Evolutionary conservation across 2,888 invertebrate species (phyloP).

Genomic region (Dynastes grantii): DNA sequence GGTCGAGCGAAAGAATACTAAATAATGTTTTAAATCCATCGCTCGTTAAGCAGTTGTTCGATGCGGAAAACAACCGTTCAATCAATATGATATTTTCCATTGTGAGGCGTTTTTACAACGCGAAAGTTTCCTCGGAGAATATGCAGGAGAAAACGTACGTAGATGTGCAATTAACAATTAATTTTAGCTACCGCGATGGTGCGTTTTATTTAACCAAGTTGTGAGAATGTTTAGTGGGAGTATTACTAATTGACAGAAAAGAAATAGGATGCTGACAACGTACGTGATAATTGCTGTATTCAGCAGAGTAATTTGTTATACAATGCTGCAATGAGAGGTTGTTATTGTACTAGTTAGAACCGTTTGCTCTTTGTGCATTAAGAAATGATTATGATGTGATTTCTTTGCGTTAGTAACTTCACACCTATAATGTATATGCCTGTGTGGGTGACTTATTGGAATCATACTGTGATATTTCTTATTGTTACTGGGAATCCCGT

Average conservation of each 20-base stretch:
- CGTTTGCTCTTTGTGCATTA: not conserved
- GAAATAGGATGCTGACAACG: not conserved
- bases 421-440: too few species aligned
- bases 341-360: not conserved
- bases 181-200: slow-evolving; percentile 5
- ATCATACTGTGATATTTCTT: too few species aligned
- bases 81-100: slow-evolving; percentile 33
- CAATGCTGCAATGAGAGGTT: too few species aligned
- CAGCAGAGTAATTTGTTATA: not conserved
- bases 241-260: slow-evolving; percentile 2
- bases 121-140: slow-evolving; percentile 25
- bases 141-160: not conserved
- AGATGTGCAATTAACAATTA: slow-evolving; percentile 25
- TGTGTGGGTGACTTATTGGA: too few species aligned
- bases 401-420: too few species aligned
- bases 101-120: not conserved
- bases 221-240: not conserved
- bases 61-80: slow-evolving; percentile 44
- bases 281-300: slow-evolving; percentile 9
- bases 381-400: too few species aligned
- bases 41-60: slow-evolving; percentile 47
- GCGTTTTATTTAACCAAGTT: not conserved
- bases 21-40: slow-evolving; percentile 46
- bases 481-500: too few species aligned
- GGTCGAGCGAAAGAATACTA: not conserved